Evolutionary conservation across 2,113 vertebrate species (phyloP).

Genomic region (Pardalotus punctatus): DNA sequence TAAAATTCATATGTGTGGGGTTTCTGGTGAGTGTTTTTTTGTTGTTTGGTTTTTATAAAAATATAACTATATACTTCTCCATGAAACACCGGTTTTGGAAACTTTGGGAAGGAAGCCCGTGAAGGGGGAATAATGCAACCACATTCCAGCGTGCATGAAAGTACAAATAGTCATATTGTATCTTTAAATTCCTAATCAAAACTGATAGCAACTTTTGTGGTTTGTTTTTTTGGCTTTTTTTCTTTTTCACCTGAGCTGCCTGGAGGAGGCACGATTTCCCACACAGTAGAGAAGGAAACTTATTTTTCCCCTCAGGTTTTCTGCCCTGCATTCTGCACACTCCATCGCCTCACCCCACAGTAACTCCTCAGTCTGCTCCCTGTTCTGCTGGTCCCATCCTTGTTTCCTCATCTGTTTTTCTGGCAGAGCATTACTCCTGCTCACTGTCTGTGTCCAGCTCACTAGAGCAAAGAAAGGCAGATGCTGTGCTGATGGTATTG

Average conservation of each 20-base stretch:
- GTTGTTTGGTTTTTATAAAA: neutral
- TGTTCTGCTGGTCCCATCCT: neutral
- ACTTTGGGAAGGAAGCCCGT: neutral
- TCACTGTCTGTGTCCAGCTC: neutral
- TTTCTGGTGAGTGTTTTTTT: neutral
- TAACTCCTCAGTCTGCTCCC: neutral
- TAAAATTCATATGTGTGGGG: neutral
- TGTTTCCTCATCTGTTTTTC: neutral
- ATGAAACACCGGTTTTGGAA: neutral
- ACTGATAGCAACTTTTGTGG: neutral
- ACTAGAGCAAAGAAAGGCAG: neutral
- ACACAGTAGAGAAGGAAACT: neutral
- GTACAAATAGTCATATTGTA: neutral
- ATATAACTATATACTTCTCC: neutral
- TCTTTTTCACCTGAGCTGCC: neutral
- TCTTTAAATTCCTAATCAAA: neutral
- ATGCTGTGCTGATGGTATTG: rapidly evolving
- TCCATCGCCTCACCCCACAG: neutral
- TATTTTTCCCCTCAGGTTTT: neutral
- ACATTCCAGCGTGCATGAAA: neutral
- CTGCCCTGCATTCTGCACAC: neutral
- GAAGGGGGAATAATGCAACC: neutral
- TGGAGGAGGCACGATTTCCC: neutral
- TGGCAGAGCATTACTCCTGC: neutral
- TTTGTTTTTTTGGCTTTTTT: neutral